Conservation (phyloP, 2,888 invertebrate genomes). For the Timandra comae region DNA sequence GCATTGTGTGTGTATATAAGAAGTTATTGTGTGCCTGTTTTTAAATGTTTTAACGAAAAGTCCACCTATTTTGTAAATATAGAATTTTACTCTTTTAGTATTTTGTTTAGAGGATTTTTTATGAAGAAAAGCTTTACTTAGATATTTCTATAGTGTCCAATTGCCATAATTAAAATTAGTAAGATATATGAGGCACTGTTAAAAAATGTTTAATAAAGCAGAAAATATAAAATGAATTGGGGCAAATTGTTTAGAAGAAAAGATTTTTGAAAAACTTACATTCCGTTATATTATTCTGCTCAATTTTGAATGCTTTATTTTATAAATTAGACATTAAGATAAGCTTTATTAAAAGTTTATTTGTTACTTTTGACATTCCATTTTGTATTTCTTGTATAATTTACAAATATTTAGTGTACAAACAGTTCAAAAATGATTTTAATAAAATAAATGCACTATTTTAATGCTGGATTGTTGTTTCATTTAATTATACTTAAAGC, state of each 20-base stretch:
- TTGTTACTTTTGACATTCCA: constrained; percentile 32
- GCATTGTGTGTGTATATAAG: constrained; percentile 41
- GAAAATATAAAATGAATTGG: too few species aligned
- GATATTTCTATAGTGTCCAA: constrained; percentile 50
- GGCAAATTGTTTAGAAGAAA: too few species aligned
- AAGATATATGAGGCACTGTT: constrained; percentile 20
- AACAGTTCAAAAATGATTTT: constrained; percentile 55
- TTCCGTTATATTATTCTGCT: constrained; percentile 18
- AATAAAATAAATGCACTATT: constrained; percentile 60
- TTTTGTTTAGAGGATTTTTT: constrained; percentile 44
- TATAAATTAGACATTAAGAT: background rate
- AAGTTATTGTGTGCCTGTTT: constrained; percentile 52
- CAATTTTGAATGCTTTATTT: constrained; percentile 18
- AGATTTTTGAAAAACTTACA: constrained; percentile 8
- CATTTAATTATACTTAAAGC: too few species aligned
- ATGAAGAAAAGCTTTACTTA: constrained; percentile 65
- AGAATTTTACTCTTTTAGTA: constrained; percentile 67
- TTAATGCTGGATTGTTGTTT: constrained; percentile 53
- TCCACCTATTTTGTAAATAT: constrained; percentile 76
- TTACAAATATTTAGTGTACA: constrained; percentile 44
- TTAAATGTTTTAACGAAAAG: constrained; percentile 69
- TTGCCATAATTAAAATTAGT: constrained; percentile 53
- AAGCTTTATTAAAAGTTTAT: too few species aligned
- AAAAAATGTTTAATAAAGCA: constrained; percentile 24
- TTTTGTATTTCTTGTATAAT: constrained; percentile 27